Percentiles rank a stretch among this genome's conserved stretches.
Evolutionary conservation across 2,113 vertebrate genomes (phyloP).

Genomic region (Tenebrosternarchus preto): DNA sequence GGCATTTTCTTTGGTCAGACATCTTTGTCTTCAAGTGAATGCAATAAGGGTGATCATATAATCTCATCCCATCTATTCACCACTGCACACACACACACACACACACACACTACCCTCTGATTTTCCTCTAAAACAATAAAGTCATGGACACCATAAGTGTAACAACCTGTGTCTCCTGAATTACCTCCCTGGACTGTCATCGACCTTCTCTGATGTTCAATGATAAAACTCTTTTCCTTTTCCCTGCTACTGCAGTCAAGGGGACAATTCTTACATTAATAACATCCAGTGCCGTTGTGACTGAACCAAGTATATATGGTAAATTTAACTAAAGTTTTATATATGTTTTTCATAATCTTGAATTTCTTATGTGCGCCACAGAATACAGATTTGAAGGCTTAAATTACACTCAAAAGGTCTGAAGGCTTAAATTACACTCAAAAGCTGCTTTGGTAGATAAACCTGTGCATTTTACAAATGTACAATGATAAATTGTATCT

Average conservation of each 20-base stretch:
- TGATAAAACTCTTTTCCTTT: constrained; percentile 55
- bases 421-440: not conserved
- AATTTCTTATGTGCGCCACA: not conserved
- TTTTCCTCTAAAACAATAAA: constrained; percentile 49
- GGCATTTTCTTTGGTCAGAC: not conserved
- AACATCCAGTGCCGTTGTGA: constrained; percentile 15
- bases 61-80: constrained; percentile 43
- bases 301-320: not conserved
- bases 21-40: constrained; percentile 39
- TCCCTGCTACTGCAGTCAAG: constrained; percentile 47
- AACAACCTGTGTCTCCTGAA: constrained; percentile 41
- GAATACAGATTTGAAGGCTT: not conserved
- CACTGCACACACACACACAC: constrained; percentile 2
- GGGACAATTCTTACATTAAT: constrained; percentile 51
- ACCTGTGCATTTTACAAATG: too few relatives aligned
- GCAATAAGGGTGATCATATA: constrained; percentile 25
- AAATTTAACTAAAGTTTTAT: constrained; percentile 40
- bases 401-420: not conserved
- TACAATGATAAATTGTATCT: too few relatives aligned
- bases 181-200: constrained; percentile 44
- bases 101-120: constrained; percentile 21
- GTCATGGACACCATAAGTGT: constrained; percentile 42
- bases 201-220: constrained; percentile 28
- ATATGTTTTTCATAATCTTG: constrained; percentile 12
- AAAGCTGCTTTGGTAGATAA: too few relatives aligned